These are phyloP conservation scores for Gulo gulo DNA, from an alignment of 2,113 vertebrate species.

Conservation along the genomic window DNA sequence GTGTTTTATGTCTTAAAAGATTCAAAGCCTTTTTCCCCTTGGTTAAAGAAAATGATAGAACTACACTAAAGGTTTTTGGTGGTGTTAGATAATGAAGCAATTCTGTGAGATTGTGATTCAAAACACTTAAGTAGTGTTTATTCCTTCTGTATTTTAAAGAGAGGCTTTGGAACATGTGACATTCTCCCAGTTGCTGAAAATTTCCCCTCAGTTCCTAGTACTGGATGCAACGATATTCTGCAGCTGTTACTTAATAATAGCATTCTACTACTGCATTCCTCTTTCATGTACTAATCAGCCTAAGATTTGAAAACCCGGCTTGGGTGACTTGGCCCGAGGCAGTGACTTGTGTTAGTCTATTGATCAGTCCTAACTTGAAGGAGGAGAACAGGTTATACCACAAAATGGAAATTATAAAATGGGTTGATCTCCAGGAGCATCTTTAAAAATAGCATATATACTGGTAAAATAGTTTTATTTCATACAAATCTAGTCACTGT, in stretches of 20 bases:
- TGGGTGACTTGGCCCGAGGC: background rate
- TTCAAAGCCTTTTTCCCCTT: background rate
- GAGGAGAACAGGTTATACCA: constrained; percentile 22
- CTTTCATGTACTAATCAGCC: background rate
- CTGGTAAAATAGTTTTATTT: background rate
- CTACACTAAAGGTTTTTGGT: background rate
- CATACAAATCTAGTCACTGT: background rate
- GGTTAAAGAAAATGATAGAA: constrained; percentile 19
- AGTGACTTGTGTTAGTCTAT: background rate
- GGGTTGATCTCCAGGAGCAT: background rate
- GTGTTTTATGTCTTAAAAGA: background rate
- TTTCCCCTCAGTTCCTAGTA: background rate
- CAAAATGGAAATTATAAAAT: constrained; percentile 5
- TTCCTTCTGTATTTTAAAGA: constrained; percentile 23
- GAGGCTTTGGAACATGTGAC: constrained; percentile 10
- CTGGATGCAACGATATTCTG: background rate
- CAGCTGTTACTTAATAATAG: constrained; percentile 39
- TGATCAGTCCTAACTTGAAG: background rate
- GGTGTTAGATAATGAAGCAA: background rate
- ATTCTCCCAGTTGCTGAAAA: constrained; percentile 25
- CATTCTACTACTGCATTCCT: constrained; percentile 28
- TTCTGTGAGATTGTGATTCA: background rate
- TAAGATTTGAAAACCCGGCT: background rate
- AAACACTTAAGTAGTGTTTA: background rate
- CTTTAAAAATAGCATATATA: background rate